Percentiles rank a stretch among this genome's conserved stretches.
Evolutionary conservation across 1,140 invertebrate genomes (phyloP).

Genomic region (Eubasilissa regina): DNA sequence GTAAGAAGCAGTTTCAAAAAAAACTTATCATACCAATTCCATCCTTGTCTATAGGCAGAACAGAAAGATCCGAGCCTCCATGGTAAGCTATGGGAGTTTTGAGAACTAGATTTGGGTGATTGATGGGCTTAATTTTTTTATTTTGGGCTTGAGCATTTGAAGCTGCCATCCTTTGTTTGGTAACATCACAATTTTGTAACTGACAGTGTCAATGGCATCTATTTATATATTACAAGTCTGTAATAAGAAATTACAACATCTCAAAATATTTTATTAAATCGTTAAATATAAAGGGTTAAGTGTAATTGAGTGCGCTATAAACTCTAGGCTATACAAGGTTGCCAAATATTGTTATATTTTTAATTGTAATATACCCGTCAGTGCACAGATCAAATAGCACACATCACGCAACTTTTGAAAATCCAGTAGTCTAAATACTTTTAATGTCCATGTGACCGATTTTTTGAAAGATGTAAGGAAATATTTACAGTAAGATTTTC

Average conservation of each 20-base stretch:
- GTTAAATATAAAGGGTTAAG: neutral
- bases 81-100: constrained; percentile 88
- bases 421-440: neutral
- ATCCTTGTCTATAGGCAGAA: constrained; percentile 83
- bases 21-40: constrained; percentile 77
- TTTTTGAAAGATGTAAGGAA: neutral
- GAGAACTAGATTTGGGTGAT: constrained; percentile 82
- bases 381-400: constrained; percentile 1
- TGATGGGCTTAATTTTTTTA: constrained; percentile 81
- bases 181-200: constrained; percentile 46
- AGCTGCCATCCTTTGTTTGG: constrained; percentile 47
- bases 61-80: constrained; percentile 77
- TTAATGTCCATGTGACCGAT: neutral
- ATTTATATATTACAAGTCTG: constrained; percentile 3
- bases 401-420: neutral
- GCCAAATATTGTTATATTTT: constrained; percentile 2
- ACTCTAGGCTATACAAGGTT: neutral
- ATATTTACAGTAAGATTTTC: neutral
- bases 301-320: neutral
- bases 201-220: constrained; percentile 6
- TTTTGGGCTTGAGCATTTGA: constrained; percentile 39
- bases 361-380: constrained; percentile 6
- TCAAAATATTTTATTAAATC: neutral
- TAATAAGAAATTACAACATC: neutral
- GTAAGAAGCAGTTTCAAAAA: neutral